Evolutionary conservation across 2,797 vertebrate species (phyloP), one percentile per base, ranked within the genome.

Genomic region (Alcedo atthis): DNA sequence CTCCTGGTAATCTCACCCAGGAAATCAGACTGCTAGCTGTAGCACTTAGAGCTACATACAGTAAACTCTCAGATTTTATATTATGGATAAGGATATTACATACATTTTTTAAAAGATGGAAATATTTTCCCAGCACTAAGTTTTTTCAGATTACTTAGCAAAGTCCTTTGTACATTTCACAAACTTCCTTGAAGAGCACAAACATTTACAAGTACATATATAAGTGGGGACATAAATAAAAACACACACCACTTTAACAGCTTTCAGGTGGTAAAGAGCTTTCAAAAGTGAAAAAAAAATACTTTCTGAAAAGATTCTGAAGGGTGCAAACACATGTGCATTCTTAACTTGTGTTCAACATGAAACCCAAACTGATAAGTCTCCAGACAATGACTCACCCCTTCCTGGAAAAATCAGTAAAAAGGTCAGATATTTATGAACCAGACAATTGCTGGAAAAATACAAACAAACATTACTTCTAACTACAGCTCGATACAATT

Each of bases 401-500:
- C 90, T 96, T 95, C 92, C 93, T 85, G 93, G 77, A 96, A 95
- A 92, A 74, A 73, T 2, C n/a, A 89, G 54, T 49, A 42, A 70
- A 93, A 94, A 93, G 77, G 76, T 95, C 92, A 96, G 49, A 86
- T 82, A 77, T 78, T 90, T 90, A 86, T 16, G n/a, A 90, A 89
- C 37, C 33, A 94, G 76, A 96, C 89, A 96, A 96, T 71, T 92
- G 93, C 92, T 93, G 92, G 94, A 94, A 96, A 96, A 86, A 95
- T 25, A 63, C 0, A 0, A 73, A 93, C 73, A 95, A 95, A 95
- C 61, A 85, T 53, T 42, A 57, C 26, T 94, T 89, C 58, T 84
- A 92, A 80, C 54, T 51, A 81, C 43, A 94, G 76, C 30, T 40
- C 6, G 0, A 75, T 53, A 37, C 19, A 91, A 87, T 5, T 82